A percentile compares a stretch with the other conserved stretches of the same genome.
phyloP scores from a whole-genome alignment of 2,888 invertebrate genomes.

The Leucoma salicis region DNA sequence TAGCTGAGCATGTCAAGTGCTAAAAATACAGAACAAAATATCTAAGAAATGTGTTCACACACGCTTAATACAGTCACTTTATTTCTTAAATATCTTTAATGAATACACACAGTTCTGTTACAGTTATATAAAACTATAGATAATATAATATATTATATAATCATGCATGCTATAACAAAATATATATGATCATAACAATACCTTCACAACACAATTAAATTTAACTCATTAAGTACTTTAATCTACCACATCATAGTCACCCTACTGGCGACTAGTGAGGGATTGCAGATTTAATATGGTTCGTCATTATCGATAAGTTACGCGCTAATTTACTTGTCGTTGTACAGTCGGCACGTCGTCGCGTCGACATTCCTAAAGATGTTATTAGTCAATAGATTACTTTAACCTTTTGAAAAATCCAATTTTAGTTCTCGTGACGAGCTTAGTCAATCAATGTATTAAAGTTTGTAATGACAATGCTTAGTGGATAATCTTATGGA shows the following conservation, averaged over 20 bases:
- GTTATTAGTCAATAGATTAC: conserved; percentile 30
- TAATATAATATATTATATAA: too few relatives aligned
- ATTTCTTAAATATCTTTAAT: too few relatives aligned
- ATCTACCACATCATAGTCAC: conserved; percentile 11
- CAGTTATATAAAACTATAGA: too few relatives aligned
- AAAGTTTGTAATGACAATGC: conserved; percentile 15
- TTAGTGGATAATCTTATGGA: conserved; percentile 16
- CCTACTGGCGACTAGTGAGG: conserved; percentile 33
- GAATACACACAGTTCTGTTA: too few relatives aligned
- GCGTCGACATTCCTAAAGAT: conserved; percentile 31
- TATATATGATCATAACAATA: too few relatives aligned
- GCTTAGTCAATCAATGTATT: conserved; percentile 24
- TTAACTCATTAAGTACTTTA: too few relatives aligned
- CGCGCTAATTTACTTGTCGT: conserved; percentile 67
- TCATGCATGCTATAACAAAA: too few relatives aligned
- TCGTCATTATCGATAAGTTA: conserved; percentile 71
- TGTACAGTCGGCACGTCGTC: conserved; percentile 30
- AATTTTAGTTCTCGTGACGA: conserved; percentile 22
- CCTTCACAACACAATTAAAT: too few relatives aligned
- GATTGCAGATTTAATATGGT: conserved; percentile 54
- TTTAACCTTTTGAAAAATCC: conserved; percentile 32
- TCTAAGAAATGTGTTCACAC: too few relatives aligned
- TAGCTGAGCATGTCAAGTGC: too few relatives aligned
- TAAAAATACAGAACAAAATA: too few relatives aligned
- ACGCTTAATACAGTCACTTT: too few relatives aligned